These are phyloP conservation scores for Planococcus citri DNA, from an alignment of 1,140 invertebrate genomes.

Conservation along the genomic window DNA sequence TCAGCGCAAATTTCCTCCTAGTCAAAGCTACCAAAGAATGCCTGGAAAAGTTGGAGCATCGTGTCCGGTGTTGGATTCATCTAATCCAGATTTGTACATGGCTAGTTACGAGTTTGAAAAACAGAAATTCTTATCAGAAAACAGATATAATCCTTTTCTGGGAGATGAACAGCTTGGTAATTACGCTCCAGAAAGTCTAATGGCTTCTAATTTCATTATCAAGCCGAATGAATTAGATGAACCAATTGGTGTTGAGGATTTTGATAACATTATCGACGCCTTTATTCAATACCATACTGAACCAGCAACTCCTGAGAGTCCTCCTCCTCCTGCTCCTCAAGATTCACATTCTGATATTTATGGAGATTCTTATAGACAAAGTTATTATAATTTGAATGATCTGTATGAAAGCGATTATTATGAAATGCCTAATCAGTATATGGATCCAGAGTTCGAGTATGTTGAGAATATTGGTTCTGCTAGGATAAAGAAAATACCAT, in stretches of 20 bases:
- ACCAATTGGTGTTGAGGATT: neutral
- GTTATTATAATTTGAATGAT: neutral
- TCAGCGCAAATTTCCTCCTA: neutral
- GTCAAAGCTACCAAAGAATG: neutral
- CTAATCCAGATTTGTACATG: neutral
- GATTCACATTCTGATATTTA: constrained; percentile 24
- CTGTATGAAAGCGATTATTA: neutral
- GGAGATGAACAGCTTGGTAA: neutral
- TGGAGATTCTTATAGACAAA: neutral
- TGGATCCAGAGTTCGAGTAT: neutral
- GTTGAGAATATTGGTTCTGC: neutral
- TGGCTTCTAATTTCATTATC: neutral
- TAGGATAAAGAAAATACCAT: neutral
- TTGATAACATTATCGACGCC: neutral
- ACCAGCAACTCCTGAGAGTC: constrained; percentile 45
- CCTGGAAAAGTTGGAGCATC: neutral
- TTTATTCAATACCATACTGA: constrained; percentile 29
- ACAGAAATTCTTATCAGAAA: neutral
- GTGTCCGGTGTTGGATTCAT: constrained; percentile 1
- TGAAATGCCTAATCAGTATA: neutral
- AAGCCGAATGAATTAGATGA: constrained; percentile 3
- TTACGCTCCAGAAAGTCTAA: neutral
- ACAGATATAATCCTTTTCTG: neutral
- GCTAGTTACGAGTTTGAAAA: neutral
- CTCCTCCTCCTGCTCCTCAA: constrained; percentile 63